Evolutionary conservation across 1,140 invertebrate genomes (phyloP), one percentile per base, ranked within the genome.

Genomic region (Ladona fulva): DNA sequence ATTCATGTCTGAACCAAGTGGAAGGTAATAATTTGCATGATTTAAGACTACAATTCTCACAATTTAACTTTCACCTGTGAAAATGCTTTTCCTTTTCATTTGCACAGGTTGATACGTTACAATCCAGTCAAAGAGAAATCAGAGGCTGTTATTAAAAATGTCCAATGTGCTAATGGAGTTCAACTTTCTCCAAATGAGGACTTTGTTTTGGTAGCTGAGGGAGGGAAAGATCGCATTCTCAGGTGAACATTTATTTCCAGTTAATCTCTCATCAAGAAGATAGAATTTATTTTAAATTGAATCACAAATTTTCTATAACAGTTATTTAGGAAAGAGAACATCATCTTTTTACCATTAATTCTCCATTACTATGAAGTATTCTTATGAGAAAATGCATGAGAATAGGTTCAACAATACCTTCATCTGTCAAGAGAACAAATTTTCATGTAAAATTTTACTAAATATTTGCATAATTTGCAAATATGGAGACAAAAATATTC

Each of bases 161-260:
- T 96, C 0, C 90, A 89, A 82, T 94, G 95, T 85, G 87, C 94
- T 5, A 97, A 96, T 87, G 94, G 95, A 6, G 82, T 96, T n/a
- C 86, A 86, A 52, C 81, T 96, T 0, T 92, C 93, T 25, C 86
- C 89, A n/a, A 90, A 95, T 82, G 90, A 93, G 83, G 89, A 90
- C 77, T 93, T 91, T 83, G 81, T 96, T 0, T 80, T 96, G 12
- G 89, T 95, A 0, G 82, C 88, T 8, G 94, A 96, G 86, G 89
- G 89, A 24, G 78, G 80, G 10, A 83, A 81, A 0, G 88, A 85
- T 78, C 81, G 86, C 77, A 80, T 90, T n/a, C 81, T 83, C 12
- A 88, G 84, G 88, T 89, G 83, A 82, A 80, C n/a, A 66, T 19
- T 66, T 66, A 66, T 6, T 66, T 37, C 29, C 29, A 5, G 8